phyloP scores from a whole-genome alignment of 1,140 invertebrate species.

The Achroia grisella region DNA sequence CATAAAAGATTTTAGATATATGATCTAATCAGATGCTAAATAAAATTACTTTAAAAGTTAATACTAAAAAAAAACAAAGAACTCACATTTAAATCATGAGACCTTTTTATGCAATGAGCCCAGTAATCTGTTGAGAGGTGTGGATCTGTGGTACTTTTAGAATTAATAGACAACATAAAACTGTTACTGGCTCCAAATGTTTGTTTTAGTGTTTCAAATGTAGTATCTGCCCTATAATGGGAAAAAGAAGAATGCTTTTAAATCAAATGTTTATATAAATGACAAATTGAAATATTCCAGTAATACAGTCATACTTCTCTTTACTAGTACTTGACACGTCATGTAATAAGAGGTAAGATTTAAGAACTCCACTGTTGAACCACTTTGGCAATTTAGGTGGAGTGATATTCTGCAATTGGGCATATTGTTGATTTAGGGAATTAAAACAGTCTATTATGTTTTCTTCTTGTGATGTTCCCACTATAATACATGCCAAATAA shows the following conservation, averaged over 20 bases:
- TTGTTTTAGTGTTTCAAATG: constrained; percentile 89
- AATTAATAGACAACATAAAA: constrained; percentile 92
- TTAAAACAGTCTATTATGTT: constrained; percentile 87
- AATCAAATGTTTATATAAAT: constrained; percentile 3
- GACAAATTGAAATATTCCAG: not conserved
- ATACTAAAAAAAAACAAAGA: not conserved
- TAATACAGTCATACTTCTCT: constrained; percentile 41
- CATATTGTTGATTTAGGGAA: constrained; percentile 84
- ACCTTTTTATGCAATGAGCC: constrained; percentile 83
- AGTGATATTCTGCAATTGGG: constrained; percentile 83
- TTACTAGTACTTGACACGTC: constrained; percentile 74
- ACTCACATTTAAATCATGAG: constrained; percentile 69
- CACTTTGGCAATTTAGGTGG: constrained; percentile 90
- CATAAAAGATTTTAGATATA: too few species aligned
- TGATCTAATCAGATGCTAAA: too few species aligned
- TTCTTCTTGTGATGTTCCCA: constrained; percentile 87
- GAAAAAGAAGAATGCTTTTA: constrained; percentile 12
- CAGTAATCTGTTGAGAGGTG: constrained; percentile 86
- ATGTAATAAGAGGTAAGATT: constrained; percentile 93
- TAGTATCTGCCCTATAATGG: constrained; percentile 82
- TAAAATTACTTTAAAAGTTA: not conserved
- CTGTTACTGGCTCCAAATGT: constrained; percentile 89
- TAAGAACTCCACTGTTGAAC: constrained; percentile 89
- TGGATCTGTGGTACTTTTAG: constrained; percentile 75
- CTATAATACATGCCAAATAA: constrained; percentile 92